Evolutionary conservation across 1,140 invertebrate species (phyloP).

Genomic region (Globodera rostochiensis): DNA sequence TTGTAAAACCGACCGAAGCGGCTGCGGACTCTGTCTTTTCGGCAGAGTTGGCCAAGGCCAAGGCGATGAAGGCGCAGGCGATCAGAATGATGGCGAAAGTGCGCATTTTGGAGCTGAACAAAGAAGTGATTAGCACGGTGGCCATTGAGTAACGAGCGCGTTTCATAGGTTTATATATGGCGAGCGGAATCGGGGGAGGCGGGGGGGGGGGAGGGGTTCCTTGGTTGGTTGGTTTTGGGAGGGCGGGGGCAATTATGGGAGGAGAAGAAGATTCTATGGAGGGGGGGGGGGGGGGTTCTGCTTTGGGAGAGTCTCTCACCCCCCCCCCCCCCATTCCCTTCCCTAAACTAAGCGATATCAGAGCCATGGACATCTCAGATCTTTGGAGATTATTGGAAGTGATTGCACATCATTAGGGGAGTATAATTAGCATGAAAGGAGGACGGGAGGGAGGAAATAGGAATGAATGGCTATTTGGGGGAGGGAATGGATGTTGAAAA

Average conservation of each 20-base stretch:
- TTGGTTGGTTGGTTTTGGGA: neutral
- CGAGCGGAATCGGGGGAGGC: neutral
- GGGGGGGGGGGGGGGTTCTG: too few species aligned
- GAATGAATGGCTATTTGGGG: neutral
- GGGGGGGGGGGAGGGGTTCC: neutral
- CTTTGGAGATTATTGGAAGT: too few species aligned
- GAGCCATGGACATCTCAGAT: too few species aligned
- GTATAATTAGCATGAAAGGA: neutral
- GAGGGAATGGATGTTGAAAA: neutral
- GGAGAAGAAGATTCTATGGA: neutral
- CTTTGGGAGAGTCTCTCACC: too few species aligned
- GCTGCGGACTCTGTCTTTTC: constrained; percentile 14
- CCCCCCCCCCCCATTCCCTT: neutral
- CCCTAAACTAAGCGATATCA: neutral
- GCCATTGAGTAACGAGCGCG: neutral
- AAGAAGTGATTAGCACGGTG: constrained; percentile 14
- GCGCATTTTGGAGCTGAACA: constrained; percentile 26
- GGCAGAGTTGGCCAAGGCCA: constrained; percentile 22
- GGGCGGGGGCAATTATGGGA: neutral
- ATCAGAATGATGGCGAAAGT: neutral
- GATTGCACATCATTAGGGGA: too few species aligned
- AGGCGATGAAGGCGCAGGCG: constrained; percentile 12
- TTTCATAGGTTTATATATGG: constrained; percentile 23
- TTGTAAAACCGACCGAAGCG: constrained; percentile 9
- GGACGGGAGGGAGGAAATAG: neutral